phyloP scores from a whole-genome alignment of 1,140 invertebrate genomes.

The Drosophila aff. region DNA sequence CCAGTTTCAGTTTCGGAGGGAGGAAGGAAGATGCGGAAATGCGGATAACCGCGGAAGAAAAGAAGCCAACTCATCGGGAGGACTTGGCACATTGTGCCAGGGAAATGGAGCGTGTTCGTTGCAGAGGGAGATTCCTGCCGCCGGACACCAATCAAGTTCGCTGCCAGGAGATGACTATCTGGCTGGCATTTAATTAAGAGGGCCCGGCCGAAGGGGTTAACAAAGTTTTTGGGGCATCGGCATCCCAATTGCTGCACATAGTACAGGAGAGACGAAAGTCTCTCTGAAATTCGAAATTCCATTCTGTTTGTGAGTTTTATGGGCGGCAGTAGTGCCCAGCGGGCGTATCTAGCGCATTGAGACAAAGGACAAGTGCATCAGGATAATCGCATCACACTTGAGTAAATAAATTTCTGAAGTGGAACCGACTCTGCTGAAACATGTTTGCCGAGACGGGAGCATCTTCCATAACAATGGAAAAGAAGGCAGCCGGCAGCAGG shows the following conservation, averaged over 20 bases:
- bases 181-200: slow-evolving; percentile 70
- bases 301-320: slow-evolving; percentile 29
- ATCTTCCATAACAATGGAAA: slow-evolving; percentile 27
- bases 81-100: slow-evolving; percentile 34
- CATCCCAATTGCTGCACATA: slow-evolving; percentile 33
- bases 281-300: slow-evolving; percentile 22
- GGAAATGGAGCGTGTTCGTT: slow-evolving; percentile 45
- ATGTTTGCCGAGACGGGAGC: slow-evolving; percentile 34
- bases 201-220: background rate
- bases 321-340: slow-evolving; percentile 30
- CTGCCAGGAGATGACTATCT: slow-evolving; percentile 53
- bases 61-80: slow-evolving; percentile 22
- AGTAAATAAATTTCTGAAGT: slow-evolving; percentile 81
- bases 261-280: background rate
- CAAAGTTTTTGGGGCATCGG: slow-evolving; percentile 22
- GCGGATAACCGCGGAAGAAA: slow-evolving; percentile 13
- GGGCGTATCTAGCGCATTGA: slow-evolving; percentile 51
- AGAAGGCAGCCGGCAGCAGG: background rate
- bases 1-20: slow-evolving; percentile 5
- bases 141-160: slow-evolving; percentile 50
- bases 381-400: slow-evolving; percentile 82
- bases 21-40: slow-evolving; percentile 7
- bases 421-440: slow-evolving; percentile 65
- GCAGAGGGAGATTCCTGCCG: slow-evolving; percentile 6
- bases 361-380: slow-evolving; percentile 75